A percentile compares a stretch with the other conserved stretches of the same genome.
These are phyloP conservation scores for Poecilia wingei DNA, from an alignment of 2,797 vertebrate species.

Conservation along the genomic window DNA sequence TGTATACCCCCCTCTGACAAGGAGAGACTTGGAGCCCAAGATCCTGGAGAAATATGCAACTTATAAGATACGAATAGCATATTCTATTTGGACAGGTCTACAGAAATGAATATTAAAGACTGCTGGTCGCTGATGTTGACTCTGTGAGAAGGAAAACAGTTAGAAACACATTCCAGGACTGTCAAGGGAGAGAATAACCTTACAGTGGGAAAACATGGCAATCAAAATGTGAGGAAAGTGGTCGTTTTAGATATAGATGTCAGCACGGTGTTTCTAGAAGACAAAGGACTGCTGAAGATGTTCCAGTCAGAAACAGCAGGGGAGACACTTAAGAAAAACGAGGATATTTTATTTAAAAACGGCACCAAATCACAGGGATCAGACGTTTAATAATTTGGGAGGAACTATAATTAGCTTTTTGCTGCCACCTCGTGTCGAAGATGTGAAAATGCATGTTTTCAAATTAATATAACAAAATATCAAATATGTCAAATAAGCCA, in stretches of 20 bases:
- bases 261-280: constrained; percentile 11
- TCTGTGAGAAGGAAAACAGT: constrained; percentile 35
- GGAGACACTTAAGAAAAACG: constrained; percentile 5
- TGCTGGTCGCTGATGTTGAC: constrained; percentile 60
- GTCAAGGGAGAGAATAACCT: constrained; percentile 46
- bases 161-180: constrained; percentile 58
- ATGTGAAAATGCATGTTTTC: constrained; percentile 24
- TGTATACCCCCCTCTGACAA: constrained; percentile 50
- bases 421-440: constrained; percentile 64
- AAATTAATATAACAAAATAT: not conserved
- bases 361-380: not conserved
- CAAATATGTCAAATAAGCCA: not conserved
- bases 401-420: constrained; percentile 12
- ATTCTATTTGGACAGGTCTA: constrained; percentile 37
- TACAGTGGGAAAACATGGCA: constrained; percentile 35
- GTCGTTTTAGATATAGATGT: constrained; percentile 30
- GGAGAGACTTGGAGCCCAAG: constrained; percentile 22
- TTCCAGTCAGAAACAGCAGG: constrained; percentile 13
- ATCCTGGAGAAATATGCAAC: constrained; percentile 52
- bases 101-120: constrained; percentile 44
- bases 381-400: not conserved
- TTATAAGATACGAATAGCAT: constrained; percentile 57
- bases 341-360: constrained; percentile 12
- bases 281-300: constrained; percentile 12
- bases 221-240: constrained; percentile 45